Conservation (phyloP, 1,140 invertebrate species). For the Pseudachorutes palmiensis region DNA sequence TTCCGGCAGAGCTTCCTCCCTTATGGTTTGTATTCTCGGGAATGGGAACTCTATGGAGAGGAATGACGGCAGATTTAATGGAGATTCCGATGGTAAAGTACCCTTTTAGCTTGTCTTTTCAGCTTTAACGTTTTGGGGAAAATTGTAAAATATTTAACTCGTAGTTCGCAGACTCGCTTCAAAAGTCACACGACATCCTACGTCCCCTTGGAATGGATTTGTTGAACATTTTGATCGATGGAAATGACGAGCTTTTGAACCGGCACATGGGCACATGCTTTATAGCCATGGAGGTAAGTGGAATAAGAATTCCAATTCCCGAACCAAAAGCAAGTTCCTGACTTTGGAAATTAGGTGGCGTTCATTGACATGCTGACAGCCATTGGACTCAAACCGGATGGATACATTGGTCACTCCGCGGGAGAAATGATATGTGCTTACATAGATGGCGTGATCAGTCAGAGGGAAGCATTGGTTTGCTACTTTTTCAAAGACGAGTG, state of each 20-base stretch:
- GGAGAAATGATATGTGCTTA: conserved; percentile 80
- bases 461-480: conserved; percentile 71
- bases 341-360: conserved; percentile 83
- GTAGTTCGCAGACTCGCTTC: conserved; percentile 51
- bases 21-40: conserved; percentile 84
- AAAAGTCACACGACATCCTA: conserved; percentile 40
- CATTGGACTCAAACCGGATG: conserved; percentile 67
- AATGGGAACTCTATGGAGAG: conserved; percentile 81
- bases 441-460: conserved; percentile 73
- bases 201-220: conserved; percentile 46
- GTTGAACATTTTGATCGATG: conserved; percentile 48
- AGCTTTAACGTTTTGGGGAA: too few species aligned
- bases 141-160: too few species aligned
- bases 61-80: conserved; percentile 62
- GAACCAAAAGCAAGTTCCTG: conserved; percentile 55
- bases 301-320: not conserved
- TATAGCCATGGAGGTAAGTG: conserved; percentile 14
- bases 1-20: conserved; percentile 40
- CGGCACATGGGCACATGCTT: conserved; percentile 35
- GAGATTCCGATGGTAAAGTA: conserved; percentile 45
- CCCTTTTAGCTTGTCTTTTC: too few species aligned
- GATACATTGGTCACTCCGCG: conserved; percentile 80
- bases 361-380: conserved; percentile 65
- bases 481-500: conserved; percentile 57
- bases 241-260: conserved; percentile 46